phyloP scores from a whole-genome alignment of 2,113 vertebrate species.

The Psophia crepitans region DNA sequence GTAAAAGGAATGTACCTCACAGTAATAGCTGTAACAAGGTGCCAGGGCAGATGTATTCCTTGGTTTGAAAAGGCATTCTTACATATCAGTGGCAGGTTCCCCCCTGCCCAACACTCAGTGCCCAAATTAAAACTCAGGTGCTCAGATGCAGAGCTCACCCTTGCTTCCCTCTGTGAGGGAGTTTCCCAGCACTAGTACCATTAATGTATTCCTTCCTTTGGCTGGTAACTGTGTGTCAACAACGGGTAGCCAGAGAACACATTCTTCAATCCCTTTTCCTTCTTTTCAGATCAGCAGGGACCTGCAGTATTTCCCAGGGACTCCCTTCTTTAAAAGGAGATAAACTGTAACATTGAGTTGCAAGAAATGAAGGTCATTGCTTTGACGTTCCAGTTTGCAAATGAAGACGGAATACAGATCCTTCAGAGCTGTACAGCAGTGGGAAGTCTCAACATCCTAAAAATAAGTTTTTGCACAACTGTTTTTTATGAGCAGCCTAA shows the following conservation, averaged over 20 bases:
- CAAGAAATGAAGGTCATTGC: constrained; percentile 12
- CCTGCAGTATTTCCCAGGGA: background rate
- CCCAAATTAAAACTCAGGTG: background rate
- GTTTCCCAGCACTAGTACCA: background rate
- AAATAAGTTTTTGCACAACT: background rate
- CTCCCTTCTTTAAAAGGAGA: background rate
- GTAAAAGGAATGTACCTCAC: background rate
- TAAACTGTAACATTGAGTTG: background rate
- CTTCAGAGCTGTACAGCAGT: background rate
- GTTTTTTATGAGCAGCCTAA: background rate
- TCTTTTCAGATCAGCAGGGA: background rate
- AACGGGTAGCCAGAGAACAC: background rate
- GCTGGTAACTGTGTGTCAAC: background rate
- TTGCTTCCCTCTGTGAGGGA: background rate
- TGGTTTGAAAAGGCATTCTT: background rate
- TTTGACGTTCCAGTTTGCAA: background rate
- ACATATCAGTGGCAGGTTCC: background rate
- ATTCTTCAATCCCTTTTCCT: background rate
- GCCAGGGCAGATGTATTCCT: fast-evolving
- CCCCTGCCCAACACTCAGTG: fast-evolving
- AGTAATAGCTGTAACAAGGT: background rate
- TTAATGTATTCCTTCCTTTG: background rate
- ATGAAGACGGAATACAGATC: background rate
- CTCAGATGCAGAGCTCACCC: background rate
- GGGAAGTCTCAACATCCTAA: background rate